Evolutionary conservation across 2,797 vertebrate genomes (phyloP).

Genomic region (Megalops cyprinoides): DNA sequence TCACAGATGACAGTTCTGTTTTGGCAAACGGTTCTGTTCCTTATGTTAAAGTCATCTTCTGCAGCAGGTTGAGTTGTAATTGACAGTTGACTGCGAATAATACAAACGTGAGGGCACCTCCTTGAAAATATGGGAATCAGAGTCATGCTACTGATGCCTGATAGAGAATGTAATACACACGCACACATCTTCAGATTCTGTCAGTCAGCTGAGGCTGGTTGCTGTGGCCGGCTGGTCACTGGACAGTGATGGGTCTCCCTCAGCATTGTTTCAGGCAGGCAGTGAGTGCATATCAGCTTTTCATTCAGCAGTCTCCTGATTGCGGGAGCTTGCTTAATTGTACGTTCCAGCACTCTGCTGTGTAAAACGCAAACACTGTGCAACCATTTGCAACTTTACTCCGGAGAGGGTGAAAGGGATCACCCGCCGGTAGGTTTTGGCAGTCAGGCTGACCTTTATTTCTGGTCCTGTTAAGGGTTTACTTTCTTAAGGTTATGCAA

Average conservation of each 20-base stretch:
- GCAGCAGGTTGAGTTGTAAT: neutral
- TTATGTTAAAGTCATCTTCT: neutral
- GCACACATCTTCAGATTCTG: neutral
- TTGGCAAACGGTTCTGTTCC: neutral
- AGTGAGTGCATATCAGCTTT: neutral
- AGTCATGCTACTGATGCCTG: neutral
- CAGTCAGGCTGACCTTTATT: neutral
- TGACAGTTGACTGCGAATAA: neutral
- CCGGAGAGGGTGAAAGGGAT: neutral
- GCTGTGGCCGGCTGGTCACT: neutral
- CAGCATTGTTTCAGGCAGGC: neutral
- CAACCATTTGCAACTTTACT: neutral
- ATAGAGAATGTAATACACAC: neutral
- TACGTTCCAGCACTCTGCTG: neutral
- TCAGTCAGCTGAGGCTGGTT: neutral
- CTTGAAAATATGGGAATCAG: too few species aligned
- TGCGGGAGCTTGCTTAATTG: neutral
- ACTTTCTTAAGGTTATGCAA: neutral
- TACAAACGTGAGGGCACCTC: neutral
- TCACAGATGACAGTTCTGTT: neutral
- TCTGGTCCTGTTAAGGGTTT: too few species aligned
- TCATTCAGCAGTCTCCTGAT: neutral
- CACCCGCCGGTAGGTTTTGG: neutral
- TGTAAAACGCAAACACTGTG: neutral
- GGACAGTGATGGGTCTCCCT: neutral